phyloP scores from a whole-genome alignment of 1,140 invertebrate species.

The Conus betulinus region DNA sequence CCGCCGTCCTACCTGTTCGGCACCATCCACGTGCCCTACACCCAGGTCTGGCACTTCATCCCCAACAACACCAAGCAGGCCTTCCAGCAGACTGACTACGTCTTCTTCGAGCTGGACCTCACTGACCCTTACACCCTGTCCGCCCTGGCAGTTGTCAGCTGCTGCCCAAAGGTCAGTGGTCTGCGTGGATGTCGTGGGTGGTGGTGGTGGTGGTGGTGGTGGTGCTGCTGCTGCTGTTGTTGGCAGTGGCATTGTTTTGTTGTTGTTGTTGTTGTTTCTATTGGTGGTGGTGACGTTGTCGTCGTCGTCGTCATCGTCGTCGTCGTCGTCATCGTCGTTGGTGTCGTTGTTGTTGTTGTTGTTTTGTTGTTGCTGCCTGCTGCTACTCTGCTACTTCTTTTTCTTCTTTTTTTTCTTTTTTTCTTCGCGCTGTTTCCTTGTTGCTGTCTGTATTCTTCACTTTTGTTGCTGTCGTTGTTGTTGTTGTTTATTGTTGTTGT shows the following conservation, averaged over 20 bases:
- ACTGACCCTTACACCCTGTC: conserved; percentile 77
- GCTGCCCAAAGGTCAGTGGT: conserved; percentile 71
- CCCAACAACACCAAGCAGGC: conserved; percentile 78
- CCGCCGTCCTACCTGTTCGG: conserved; percentile 80
- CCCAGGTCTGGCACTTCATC: conserved; percentile 79
- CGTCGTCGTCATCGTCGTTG: neutral
- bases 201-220: too few relatives aligned
- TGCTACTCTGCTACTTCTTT: too few relatives aligned
- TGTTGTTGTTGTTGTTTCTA: too few relatives aligned
- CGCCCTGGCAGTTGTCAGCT: conserved; percentile 78
- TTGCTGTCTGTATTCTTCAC: neutral
- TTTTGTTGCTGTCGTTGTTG: neutral
- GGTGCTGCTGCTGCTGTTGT: too few relatives aligned
- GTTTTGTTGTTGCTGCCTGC: neutral
- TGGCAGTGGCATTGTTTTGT: too few relatives aligned
- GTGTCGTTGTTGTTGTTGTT: conserved; percentile 8
- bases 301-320: conserved; percentile 12
- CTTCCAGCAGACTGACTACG: conserved; percentile 76
- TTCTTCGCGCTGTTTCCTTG: too few relatives aligned
- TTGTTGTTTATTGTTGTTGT: neutral
- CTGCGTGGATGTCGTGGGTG: too few relatives aligned
- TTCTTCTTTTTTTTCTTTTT: too few relatives aligned
- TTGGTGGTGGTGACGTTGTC: too few relatives aligned
- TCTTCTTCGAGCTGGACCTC: conserved; percentile 80
- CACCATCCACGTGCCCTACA: conserved; percentile 81